Evolutionary conservation across 1,140 invertebrate species (phyloP).

Genomic region (Choristoneura fumiferana): DNA sequence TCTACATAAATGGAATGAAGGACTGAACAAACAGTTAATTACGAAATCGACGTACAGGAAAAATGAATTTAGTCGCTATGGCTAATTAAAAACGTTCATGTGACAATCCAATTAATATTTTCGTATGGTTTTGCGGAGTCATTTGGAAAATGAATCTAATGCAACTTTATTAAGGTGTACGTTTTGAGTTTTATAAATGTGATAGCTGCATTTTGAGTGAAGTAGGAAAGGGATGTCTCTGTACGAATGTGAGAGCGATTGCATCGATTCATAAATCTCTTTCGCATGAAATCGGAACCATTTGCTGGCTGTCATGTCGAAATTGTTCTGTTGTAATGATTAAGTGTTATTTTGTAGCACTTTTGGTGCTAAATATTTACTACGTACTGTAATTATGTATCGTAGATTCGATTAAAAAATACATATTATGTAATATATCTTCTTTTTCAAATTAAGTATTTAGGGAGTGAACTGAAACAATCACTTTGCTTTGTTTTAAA

Average conservation of each 20-base stretch:
- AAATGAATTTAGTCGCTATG: constrained; percentile 11
- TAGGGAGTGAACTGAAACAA: no score
- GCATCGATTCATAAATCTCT: constrained; percentile 9
- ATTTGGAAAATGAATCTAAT: neutral
- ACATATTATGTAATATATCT: no score
- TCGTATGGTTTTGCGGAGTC: neutral
- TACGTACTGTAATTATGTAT: no score
- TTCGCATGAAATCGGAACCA: neutral
- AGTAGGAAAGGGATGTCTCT: neutral
- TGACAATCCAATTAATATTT: neutral
- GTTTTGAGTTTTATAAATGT: neutral
- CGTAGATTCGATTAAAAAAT: no score
- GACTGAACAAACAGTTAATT: constrained; percentile 11
- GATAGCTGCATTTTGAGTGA: neutral
- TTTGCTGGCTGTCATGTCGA: no score
- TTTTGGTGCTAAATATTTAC: no score
- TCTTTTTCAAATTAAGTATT: no score
- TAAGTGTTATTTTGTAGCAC: no score
- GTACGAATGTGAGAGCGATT: neutral
- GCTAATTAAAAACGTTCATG: constrained; percentile 18
- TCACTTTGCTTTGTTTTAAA: no score
- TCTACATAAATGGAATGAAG: constrained; percentile 9
- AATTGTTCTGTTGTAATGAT: no score
- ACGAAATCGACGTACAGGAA: constrained; percentile 3
- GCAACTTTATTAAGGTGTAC: neutral